phyloP scores from a whole-genome alignment of 2,797 vertebrate species.

The Mus caroli region DNA sequence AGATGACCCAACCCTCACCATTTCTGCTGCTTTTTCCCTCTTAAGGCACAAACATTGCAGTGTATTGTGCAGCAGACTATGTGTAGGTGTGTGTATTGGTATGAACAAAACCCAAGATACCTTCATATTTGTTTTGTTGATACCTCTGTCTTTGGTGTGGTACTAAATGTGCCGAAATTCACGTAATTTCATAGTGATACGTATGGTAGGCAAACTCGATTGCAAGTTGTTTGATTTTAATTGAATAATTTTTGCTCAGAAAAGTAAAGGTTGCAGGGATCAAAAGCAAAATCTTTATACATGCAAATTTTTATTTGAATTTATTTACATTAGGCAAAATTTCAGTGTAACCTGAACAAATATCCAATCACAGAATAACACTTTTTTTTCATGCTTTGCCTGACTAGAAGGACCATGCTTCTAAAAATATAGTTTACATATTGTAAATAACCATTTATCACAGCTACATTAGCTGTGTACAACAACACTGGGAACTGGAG shows the following conservation, averaged over 20 bases:
- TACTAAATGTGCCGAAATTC: not conserved
- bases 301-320: not conserved
- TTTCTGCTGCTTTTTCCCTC: not conserved
- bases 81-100: not conserved
- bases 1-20: not conserved
- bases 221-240: not conserved
- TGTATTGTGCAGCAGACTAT: not conserved
- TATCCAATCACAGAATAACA: slow-evolving; percentile 33
- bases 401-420: not conserved
- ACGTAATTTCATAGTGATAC: slow-evolving; percentile 5
- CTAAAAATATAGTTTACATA: not conserved
- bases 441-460: not conserved
- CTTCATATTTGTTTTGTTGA: not conserved
- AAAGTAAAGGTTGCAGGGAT: slow-evolving; percentile 64
- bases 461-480: not conserved
- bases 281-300: not conserved
- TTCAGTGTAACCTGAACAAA: slow-evolving; percentile 52
- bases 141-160: not conserved
- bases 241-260: slow-evolving; percentile 23
- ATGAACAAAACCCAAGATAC: not conserved
- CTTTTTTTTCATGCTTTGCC: not conserved
- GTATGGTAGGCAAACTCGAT: not conserved
- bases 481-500: not conserved
- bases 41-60: not conserved
- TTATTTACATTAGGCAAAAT: slow-evolving; percentile 59